These are phyloP conservation scores for Oasisia sp. DNA, from an alignment of 2,888 invertebrate species.

Conservation along the genomic window DNA sequence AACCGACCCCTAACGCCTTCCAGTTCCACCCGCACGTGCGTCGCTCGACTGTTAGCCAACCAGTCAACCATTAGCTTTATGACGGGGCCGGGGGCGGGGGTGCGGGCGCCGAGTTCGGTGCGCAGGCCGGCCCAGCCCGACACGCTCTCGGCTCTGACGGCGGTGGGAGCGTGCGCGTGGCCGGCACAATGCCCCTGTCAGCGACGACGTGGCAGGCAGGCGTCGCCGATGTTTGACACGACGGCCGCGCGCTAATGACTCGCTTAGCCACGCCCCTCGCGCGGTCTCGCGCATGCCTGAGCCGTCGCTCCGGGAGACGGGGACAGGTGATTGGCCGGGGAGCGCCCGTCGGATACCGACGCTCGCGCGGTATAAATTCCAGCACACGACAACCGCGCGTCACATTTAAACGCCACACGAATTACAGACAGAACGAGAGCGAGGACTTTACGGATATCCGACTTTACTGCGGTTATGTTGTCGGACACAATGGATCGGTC, in stretches of 20 bases:
- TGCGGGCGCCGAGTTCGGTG: neutral
- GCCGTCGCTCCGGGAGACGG: constrained; percentile 25
- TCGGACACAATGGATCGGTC: constrained; percentile 20
- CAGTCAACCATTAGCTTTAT: constrained; percentile 26
- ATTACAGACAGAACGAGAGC: constrained; percentile 20
- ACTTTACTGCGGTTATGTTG: constrained; percentile 12
- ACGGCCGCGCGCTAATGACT: constrained; percentile 17
- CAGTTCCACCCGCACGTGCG: constrained; percentile 20
- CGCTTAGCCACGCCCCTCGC: constrained; percentile 20
- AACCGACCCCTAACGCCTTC: constrained; percentile 18
- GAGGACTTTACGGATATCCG: constrained; percentile 22
- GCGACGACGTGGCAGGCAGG: neutral
- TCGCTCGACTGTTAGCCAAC: constrained; percentile 21
- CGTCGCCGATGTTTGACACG: constrained; percentile 17
- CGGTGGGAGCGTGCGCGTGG: constrained; percentile 18
- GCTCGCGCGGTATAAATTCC: constrained; percentile 20
- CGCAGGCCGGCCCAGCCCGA: neutral
- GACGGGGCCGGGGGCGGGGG: constrained; percentile 21
- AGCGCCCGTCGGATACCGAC: neutral
- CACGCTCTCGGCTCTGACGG: neutral
- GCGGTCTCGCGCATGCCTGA: constrained; percentile 21
- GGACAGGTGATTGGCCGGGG: neutral
- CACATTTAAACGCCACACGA: constrained; percentile 20
- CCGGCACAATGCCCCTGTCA: constrained; percentile 22
- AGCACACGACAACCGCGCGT: constrained; percentile 22